Conservation (phyloP, 2,113 vertebrate genomes). For the Oncorhynchus gorbuscha region DNA sequence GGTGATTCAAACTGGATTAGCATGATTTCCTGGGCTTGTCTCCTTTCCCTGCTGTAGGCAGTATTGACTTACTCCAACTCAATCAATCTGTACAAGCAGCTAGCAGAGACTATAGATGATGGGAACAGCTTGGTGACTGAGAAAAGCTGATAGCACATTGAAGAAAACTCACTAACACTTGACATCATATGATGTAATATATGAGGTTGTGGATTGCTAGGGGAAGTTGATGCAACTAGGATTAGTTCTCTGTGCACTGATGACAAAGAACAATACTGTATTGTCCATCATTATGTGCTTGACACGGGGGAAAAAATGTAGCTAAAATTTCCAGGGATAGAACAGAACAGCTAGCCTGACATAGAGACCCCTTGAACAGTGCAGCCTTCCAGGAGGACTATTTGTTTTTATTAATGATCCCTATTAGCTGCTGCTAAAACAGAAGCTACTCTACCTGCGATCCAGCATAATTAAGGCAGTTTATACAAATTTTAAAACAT, state of each 20-base stretch:
- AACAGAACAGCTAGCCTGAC: background rate
- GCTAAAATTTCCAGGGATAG: background rate
- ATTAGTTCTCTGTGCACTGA: too few relatives aligned
- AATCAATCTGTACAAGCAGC: slow-evolving; percentile 61
- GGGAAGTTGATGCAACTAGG: too few relatives aligned
- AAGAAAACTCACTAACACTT: background rate
- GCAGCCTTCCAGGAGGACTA: background rate
- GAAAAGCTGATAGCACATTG: background rate
- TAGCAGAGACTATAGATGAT: background rate
- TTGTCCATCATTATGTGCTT: background rate
- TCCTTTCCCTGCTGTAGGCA: slow-evolving; percentile 34
- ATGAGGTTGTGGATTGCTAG: too few relatives aligned
- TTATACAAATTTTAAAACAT: too few relatives aligned
- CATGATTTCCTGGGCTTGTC: slow-evolving; percentile 41
- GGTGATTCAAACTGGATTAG: slow-evolving; percentile 45
- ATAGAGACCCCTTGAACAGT: background rate
- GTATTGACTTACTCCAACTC: slow-evolving; percentile 60
- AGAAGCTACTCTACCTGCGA: too few relatives aligned
- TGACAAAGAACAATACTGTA: background rate
- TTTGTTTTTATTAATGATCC: background rate
- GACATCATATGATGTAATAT: background rate
- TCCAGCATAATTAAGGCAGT: too few relatives aligned
- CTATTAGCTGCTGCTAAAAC: too few relatives aligned
- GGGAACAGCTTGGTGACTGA: slow-evolving; percentile 36
- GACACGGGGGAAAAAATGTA: background rate